Conservation (phyloP, 1,140 invertebrate genomes). For the Trypoxylus dichotomus region DNA sequence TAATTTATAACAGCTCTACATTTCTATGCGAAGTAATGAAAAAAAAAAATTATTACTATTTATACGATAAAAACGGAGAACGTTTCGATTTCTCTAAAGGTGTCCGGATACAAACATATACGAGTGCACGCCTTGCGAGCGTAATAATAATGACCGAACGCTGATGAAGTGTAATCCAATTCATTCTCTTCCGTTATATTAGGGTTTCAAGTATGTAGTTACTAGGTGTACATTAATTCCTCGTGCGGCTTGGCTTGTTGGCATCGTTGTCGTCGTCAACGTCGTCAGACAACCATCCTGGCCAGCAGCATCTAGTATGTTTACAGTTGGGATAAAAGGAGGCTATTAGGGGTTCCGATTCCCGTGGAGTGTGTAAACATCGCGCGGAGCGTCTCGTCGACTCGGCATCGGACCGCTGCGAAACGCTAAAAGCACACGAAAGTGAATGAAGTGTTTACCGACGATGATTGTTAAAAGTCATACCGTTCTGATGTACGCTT, state of each 20-base stretch:
- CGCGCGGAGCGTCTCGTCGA: not conserved
- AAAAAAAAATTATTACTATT: too few relatives aligned
- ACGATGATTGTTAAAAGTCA: conserved; percentile 9
- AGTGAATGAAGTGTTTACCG: conserved; percentile 19
- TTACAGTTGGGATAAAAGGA: conserved; percentile 20
- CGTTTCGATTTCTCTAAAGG: too few relatives aligned
- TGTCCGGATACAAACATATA: not conserved
- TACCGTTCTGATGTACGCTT: not conserved
- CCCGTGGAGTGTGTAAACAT: conserved; percentile 9
- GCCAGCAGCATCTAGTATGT: conserved; percentile 1
- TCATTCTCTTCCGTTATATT: conserved; percentile 3
- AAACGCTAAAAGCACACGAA: conserved; percentile 9
- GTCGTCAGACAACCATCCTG: not conserved
- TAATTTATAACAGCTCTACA: too few relatives aligned
- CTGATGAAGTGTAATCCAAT: conserved; percentile 5
- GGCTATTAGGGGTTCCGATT: conserved; percentile 22
- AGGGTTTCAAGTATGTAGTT: not conserved
- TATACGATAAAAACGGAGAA: too few relatives aligned
- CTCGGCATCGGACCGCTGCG: not conserved
- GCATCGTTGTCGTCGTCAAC: not conserved
- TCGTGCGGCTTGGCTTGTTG: not conserved
- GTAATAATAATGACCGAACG: not conserved
- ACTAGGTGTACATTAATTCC: not conserved
- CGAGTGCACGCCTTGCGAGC: not conserved
- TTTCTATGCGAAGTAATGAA: too few relatives aligned